phyloP scores from a whole-genome alignment of 2,797 vertebrate species.

The Hafferia zeledoni region DNA sequence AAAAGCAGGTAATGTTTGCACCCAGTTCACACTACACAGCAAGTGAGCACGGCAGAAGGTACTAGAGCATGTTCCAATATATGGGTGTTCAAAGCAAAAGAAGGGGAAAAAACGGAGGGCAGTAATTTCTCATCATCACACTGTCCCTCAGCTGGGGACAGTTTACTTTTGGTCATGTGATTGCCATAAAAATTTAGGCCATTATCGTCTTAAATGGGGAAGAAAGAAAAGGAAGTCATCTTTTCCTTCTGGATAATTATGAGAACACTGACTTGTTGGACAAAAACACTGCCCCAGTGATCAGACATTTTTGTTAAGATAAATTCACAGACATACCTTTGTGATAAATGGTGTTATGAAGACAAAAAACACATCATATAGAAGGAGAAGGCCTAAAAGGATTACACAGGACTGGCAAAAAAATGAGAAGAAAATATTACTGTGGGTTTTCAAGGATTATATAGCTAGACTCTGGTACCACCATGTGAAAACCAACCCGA shows the following conservation, averaged over 20 bases:
- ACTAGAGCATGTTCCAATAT: neutral
- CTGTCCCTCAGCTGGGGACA: neutral
- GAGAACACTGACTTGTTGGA: neutral
- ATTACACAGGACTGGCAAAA: slow-evolving; percentile 90
- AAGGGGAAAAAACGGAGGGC: neutral
- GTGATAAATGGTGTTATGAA: slow-evolving; percentile 97
- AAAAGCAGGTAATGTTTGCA: neutral
- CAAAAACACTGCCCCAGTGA: neutral
- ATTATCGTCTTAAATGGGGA: neutral
- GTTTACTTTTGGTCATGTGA: neutral
- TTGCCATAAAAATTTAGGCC: neutral
- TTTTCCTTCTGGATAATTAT: neutral
- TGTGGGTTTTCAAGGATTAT: neutral
- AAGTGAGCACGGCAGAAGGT: neutral
- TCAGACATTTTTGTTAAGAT: neutral
- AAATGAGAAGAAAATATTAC: neutral
- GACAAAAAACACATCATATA: slow-evolving; percentile 98
- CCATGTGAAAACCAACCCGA: neutral
- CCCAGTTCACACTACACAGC: neutral
- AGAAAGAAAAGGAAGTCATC: neutral
- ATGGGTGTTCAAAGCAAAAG: neutral
- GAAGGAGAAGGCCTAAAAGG: slow-evolving; percentile 90
- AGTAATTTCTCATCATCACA: neutral
- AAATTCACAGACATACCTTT: slow-evolving; percentile 74
- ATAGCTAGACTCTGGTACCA: neutral